Percentiles rank a stretch among this genome's conserved stretches.
Conservation (phyloP, 2,113 vertebrate genomes). For the Dermatemys mawii region DNA sequence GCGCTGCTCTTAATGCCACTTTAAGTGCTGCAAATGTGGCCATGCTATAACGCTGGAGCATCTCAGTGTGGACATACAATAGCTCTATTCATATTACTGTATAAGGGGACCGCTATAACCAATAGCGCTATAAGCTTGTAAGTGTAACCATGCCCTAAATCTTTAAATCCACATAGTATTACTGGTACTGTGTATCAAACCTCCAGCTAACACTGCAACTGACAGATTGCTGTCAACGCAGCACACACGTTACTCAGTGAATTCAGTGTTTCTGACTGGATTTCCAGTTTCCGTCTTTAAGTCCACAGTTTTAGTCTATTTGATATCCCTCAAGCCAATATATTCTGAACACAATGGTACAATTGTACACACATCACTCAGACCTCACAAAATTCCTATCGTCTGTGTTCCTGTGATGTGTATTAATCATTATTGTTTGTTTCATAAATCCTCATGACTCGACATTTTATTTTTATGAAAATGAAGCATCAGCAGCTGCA, state of each 20-base stretch:
- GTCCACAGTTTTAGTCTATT: neutral
- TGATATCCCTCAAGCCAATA: neutral
- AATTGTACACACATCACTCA: neutral
- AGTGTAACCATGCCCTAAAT: too few relatives aligned
- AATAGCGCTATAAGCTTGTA: too few relatives aligned
- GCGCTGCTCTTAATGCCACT: too few relatives aligned
- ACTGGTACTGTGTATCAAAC: neutral
- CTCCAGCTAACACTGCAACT: neutral
- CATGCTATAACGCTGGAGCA: too few relatives aligned
- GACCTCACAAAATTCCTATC: neutral
- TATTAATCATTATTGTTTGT: neutral
- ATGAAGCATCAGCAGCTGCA: neutral
- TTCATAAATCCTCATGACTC: neutral
- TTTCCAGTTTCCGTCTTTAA: neutral
- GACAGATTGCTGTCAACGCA: neutral
- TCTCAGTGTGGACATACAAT: too few relatives aligned
- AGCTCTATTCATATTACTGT: too few relatives aligned
- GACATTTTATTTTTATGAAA: neutral
- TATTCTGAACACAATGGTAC: neutral
- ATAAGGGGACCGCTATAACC: too few relatives aligned
- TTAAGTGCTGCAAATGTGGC: too few relatives aligned
- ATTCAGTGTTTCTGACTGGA: neutral
- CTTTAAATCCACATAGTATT: neutral
- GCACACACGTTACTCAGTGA: rapidly evolving
- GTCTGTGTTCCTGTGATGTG: neutral